These are phyloP conservation scores for Melanotaenia maccullochi DNA, from an alignment of 2,797 vertebrate genomes.

Conservation along the genomic window DNA sequence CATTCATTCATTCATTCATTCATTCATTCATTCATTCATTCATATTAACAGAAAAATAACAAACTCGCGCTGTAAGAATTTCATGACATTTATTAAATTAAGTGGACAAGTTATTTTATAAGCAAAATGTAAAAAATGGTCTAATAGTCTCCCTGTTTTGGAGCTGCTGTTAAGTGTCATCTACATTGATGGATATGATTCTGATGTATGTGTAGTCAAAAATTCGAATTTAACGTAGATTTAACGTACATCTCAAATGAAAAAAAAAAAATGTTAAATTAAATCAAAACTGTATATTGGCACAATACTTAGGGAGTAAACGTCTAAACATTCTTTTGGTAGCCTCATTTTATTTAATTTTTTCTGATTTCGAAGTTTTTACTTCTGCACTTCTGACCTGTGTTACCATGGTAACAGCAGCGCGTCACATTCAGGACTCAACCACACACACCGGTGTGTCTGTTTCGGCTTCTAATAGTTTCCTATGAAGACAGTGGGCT, in stretches of 20 bases:
- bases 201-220: too few species aligned
- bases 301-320: background rate
- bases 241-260: background rate
- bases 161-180: background rate
- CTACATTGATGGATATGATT: too few species aligned
- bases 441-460: slow-evolving; percentile 52
- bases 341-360: background rate
- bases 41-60: background rate
- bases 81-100: background rate
- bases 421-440: slow-evolving; percentile 78
- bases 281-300: background rate
- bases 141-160: background rate
- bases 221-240: too few species aligned
- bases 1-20: too few species aligned
- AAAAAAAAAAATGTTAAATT: background rate
- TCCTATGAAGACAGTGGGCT: background rate
- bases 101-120: background rate
- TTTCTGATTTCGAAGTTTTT: background rate
- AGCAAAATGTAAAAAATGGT: background rate
- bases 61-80: background rate
- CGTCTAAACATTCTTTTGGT: too few species aligned
- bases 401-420: slow-evolving; percentile 74
- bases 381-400: slow-evolving; percentile 36
- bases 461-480: slow-evolving; percentile 38
- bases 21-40: background rate